Percentiles rank a stretch among this genome's conserved stretches.
Evolutionary conservation across 2,888 invertebrate genomes (phyloP).

Genomic region (Chironomus riparius): DNA sequence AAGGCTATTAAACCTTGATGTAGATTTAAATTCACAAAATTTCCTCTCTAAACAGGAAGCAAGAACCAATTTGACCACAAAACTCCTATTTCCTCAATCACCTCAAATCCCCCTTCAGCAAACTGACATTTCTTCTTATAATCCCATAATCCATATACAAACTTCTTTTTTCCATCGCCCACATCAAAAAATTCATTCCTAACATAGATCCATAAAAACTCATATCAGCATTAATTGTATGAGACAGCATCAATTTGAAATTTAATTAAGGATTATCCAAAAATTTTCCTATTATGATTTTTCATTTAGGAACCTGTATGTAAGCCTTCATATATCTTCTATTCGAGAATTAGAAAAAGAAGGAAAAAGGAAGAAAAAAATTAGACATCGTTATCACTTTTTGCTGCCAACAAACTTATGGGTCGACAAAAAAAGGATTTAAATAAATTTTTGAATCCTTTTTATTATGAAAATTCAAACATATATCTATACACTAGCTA

Average conservation of each 20-base stretch:
- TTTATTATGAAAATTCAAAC: not conserved
- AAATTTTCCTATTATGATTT: not conserved
- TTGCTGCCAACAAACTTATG: not conserved
- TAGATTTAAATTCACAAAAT: too few relatives aligned
- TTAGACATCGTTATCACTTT: not conserved
- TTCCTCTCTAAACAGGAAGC: too few relatives aligned
- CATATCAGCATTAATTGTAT: not conserved
- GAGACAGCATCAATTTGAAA: not conserved
- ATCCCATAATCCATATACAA: too few relatives aligned
- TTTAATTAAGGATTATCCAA: not conserved
- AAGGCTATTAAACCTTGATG: too few relatives aligned
- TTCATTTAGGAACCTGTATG: not conserved
- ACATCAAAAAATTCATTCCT: too few relatives aligned
- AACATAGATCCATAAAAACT: too few relatives aligned
- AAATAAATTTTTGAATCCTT: not conserved
- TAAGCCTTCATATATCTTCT: not conserved
- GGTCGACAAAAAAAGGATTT: not conserved
- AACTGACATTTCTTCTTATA: too few relatives aligned
- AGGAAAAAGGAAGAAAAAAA: not conserved
- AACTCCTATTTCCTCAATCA: too few relatives aligned
- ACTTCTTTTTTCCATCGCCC: too few relatives aligned
- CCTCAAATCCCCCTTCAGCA: too few relatives aligned
- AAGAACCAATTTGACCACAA: too few relatives aligned
- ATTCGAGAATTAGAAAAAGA: too few relatives aligned
- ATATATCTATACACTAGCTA: not conserved